Evolutionary conservation across 2,888 invertebrate species (phyloP), one percentile per base, ranked within the genome.

Genomic region (Xanthia togata): DNA sequence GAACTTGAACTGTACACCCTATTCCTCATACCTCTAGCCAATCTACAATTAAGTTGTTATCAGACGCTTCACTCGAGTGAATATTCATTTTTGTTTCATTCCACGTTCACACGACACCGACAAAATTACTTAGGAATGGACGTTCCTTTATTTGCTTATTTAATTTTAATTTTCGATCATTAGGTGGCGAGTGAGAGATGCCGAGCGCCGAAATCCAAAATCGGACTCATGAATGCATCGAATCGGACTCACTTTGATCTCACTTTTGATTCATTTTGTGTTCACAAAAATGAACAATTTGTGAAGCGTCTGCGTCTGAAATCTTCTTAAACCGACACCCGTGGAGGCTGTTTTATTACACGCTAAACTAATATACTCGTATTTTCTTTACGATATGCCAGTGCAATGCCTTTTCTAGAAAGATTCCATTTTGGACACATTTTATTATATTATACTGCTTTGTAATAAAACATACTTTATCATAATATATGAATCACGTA

Each of bases 401-500:
- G 26, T 35, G 23, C 12, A 41, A 31, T 31, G 41, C 50, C 64
- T 63, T 76, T 62, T 60, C 63, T 31, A 1, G 20, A 31, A 74
- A 55, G 14, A 57, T 44, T 26, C 23, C 55, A 47, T 44, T 23
- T 26, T 12, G 12, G 2, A 38, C 6, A 73, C 53, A 44, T 26
- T 26, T 53, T 55, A 23, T 17, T n/a, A 23, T 74, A 12, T 4
- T 74, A 12, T 4, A 57, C 4, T 64, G 63, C 38, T 64, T 64
- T 57, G 26, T 17, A 31, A 55, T 44, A 26, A 17, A n/a, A 64
- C 17, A 59, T 38, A 47, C 64, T 59, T 76, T 47, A 47, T 3
- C 47, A 75, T 57, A 47, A 57, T 26, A 55, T 47, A 59, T 76
- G n/a, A 65, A 76, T 65, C 64, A 59, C 50, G 38, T n/a, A 23